phyloP scores from a whole-genome alignment of 2,888 invertebrate genomes.

The Pediacus dermestoides region DNA sequence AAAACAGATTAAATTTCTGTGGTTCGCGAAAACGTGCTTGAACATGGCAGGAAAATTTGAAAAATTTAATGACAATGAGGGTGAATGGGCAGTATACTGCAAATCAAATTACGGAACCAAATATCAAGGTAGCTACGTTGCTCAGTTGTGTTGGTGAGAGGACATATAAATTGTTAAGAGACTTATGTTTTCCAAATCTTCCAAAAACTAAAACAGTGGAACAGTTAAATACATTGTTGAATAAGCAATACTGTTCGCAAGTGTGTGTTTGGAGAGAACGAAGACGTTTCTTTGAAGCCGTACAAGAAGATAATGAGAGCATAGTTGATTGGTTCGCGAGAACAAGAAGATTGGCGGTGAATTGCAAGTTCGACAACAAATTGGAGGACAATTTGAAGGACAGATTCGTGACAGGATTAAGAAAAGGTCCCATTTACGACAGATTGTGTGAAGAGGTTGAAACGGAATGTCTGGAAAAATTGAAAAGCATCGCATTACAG shows the following conservation, averaged over 20 bases:
- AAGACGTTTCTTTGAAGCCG: constrained; percentile 16
- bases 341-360: constrained; percentile 16
- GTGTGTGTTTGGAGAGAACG: constrained; percentile 18
- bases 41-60: too few relatives aligned
- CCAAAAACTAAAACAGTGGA: constrained; percentile 16
- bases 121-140: background rate
- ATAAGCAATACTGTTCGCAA: constrained; percentile 14
- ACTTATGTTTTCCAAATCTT: background rate
- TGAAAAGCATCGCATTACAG: constrained; percentile 8
- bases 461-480: constrained; percentile 3
- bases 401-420: constrained; percentile 16
- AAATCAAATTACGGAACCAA: too few relatives aligned
- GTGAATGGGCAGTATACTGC: too few relatives aligned
- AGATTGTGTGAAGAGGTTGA: constrained; percentile 21
- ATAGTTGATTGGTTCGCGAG: constrained; percentile 16
- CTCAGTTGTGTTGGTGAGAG: background rate
- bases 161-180: constrained; percentile 4
- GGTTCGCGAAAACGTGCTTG: too few relatives aligned
- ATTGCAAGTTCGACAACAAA: constrained; percentile 16
- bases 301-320: constrained; percentile 14
- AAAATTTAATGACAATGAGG: too few relatives aligned
- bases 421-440: constrained; percentile 13
- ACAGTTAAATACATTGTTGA: constrained; percentile 17
- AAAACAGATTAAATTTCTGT: too few relatives aligned
- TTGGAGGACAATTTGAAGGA: constrained; percentile 17